Evolutionary conservation across 1,140 invertebrate species (phyloP).

Genomic region (Drosophila trapezifrons): DNA sequence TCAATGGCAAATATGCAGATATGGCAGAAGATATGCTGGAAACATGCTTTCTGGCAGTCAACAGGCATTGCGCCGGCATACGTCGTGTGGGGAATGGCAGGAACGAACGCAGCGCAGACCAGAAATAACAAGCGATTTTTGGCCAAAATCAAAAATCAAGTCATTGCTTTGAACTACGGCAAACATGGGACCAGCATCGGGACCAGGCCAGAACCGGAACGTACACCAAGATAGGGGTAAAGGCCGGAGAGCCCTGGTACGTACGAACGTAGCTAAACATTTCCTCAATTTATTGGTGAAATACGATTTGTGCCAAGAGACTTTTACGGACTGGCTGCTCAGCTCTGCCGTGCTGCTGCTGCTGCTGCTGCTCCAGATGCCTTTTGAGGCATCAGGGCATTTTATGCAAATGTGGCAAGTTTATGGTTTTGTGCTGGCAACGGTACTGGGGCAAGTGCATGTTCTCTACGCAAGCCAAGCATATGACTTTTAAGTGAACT

Average conservation of each 20-base stretch:
- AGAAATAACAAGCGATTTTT: slow-evolving; percentile 55
- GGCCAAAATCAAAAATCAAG: slow-evolving; percentile 64
- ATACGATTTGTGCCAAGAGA: slow-evolving; percentile 71
- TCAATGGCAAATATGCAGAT: slow-evolving; percentile 26
- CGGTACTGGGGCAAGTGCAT: slow-evolving; percentile 25
- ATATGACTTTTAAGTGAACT: slow-evolving; percentile 69
- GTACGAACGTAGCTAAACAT: slow-evolving; percentile 49
- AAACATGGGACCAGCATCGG: slow-evolving; percentile 34
- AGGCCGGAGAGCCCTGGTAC: not conserved
- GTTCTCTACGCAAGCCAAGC: slow-evolving; percentile 46
- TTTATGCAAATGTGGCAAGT: slow-evolving; percentile 79
- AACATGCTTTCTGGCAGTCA: slow-evolving; percentile 36
- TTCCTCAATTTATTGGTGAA: slow-evolving; percentile 79
- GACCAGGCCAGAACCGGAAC: slow-evolving; percentile 2
- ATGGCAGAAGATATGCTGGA: slow-evolving; percentile 31
- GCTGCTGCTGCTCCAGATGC: slow-evolving; percentile 32
- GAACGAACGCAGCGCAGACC: slow-evolving; percentile 23
- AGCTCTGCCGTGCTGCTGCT: slow-evolving; percentile 23
- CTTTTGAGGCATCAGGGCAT: slow-evolving; percentile 71
- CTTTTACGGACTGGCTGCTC: slow-evolving; percentile 45
- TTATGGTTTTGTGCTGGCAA: slow-evolving; percentile 52
- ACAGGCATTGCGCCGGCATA: slow-evolving; percentile 36
- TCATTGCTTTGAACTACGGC: slow-evolving; percentile 57
- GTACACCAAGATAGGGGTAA: slow-evolving; percentile 2
- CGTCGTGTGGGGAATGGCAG: slow-evolving; percentile 16